Evolutionary conservation across 2,888 invertebrate genomes (phyloP).

Genomic region (Archaeoteleia sp.): DNA sequence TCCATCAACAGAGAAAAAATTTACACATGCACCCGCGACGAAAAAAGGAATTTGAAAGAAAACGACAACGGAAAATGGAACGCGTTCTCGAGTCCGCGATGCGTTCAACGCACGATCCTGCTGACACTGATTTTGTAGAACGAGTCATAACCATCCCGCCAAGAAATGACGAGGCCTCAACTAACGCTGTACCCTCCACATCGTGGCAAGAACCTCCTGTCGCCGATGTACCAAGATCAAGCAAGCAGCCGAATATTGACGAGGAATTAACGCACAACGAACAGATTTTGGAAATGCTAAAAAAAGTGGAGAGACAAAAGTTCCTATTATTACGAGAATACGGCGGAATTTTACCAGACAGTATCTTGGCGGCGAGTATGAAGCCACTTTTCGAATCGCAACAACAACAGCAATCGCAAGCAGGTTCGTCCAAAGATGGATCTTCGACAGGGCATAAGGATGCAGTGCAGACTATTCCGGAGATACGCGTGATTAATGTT

Average conservation of each 20-base stretch:
- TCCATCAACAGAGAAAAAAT: conserved; percentile 46
- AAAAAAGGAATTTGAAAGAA: conserved; percentile 72
- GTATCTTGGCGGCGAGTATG: conserved; percentile 65
- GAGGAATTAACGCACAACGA: conserved; percentile 61
- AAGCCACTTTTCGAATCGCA: conserved; percentile 60
- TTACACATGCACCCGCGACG: conserved; percentile 59
- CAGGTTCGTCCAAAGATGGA: neutral
- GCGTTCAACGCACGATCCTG: too few relatives aligned
- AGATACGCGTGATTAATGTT: conserved; percentile 65
- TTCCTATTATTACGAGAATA: conserved; percentile 66
- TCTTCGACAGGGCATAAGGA: too few relatives aligned
- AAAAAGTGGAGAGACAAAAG: conserved; percentile 69
- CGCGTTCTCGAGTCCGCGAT: conserved; percentile 75
- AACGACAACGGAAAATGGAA: conserved; percentile 77
- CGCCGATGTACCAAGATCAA: conserved; percentile 11
- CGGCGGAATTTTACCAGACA: conserved; percentile 66
- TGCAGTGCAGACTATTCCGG: neutral
- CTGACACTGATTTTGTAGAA: too few relatives aligned
- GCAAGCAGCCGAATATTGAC: conserved; percentile 15
- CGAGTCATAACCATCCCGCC: conserved; percentile 60
- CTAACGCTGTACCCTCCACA: conserved; percentile 20
- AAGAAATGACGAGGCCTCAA: conserved; percentile 44
- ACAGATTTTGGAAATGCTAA: conserved; percentile 67
- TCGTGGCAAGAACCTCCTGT: conserved; percentile 55
- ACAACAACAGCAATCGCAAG: conserved; percentile 22